These are phyloP conservation scores for Orbicella faveolata DNA, from an alignment of 64 coral and sea anemone species.

Conservation along the genomic window DNA sequence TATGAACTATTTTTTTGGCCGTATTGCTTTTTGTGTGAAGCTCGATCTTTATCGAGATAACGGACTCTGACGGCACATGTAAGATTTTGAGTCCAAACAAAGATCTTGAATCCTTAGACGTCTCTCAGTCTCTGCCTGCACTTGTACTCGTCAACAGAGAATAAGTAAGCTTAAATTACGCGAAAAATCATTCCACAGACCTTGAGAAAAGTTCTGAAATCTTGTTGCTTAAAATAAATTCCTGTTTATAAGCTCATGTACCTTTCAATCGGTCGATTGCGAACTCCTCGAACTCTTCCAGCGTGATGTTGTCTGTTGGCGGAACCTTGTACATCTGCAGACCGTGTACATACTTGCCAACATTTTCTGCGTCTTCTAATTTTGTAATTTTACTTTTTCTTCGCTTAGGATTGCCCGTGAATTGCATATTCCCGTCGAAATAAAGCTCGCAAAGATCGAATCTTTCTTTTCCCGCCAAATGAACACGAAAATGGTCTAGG, in stretches of 20 bases:
- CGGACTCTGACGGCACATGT: too few species aligned
- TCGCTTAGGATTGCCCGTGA: not conserved
- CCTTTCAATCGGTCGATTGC: slow-evolving; percentile 95
- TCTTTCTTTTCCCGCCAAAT: slow-evolving; percentile 36
- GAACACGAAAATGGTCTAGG: not conserved
- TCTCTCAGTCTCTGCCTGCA: too few species aligned
- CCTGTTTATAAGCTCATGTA: not conserved
- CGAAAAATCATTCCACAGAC: not conserved
- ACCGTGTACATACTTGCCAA: slow-evolving; percentile 38
- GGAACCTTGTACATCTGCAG: slow-evolving; percentile 94
- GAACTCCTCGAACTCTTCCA: slow-evolving; percentile 95
- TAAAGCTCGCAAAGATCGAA: not conserved
- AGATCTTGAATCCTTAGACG: too few species aligned
- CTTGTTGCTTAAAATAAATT: not conserved
- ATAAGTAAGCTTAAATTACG: not conserved
- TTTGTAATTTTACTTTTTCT: not conserved
- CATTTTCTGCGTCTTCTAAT: not conserved
- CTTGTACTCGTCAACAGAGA: not conserved
- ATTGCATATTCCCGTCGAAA: slow-evolving; percentile 2
- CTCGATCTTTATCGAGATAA: too few species aligned
- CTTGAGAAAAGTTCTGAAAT: not conserved
- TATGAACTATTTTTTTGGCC: too few species aligned
- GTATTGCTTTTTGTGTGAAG: too few species aligned
- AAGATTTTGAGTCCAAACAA: too few species aligned
- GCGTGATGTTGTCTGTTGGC: slow-evolving; percentile 86